phyloP scores from a whole-genome alignment of 2,113 vertebrate species.

The Solea senegalensis region DNA sequence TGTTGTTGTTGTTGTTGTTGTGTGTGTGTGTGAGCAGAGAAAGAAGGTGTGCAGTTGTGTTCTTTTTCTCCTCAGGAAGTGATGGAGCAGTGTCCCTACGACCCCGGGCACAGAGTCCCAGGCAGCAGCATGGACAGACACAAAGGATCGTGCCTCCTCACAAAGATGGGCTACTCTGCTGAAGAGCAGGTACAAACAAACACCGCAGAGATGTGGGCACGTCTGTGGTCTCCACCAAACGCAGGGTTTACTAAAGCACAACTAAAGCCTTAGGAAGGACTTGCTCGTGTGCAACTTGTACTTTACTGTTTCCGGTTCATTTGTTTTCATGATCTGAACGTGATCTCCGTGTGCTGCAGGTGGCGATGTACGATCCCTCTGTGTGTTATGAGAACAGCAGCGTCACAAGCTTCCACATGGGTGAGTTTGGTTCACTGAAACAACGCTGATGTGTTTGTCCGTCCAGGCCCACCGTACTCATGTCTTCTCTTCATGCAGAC shows the following conservation, averaged over 20 bases:
- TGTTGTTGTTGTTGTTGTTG: not conserved
- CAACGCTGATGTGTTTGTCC: too few species aligned
- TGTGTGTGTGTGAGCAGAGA: not conserved
- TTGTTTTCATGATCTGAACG: too few species aligned
- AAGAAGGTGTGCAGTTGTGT: not conserved
- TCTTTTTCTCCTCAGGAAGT: constrained; percentile 73
- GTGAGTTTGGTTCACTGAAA: constrained; percentile 77
- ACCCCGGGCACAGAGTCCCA: constrained; percentile 86
- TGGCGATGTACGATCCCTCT: constrained; percentile 83
- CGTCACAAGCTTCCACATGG: constrained; percentile 81
- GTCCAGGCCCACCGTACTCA: too few species aligned
- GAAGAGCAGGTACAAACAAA: constrained; percentile 84
- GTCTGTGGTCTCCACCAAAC: too few species aligned
- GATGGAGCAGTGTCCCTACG: constrained; percentile 85
- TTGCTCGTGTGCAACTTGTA: too few species aligned
- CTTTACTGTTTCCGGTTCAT: too few species aligned
- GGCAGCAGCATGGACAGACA: constrained; percentile 86
- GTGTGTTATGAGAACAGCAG: constrained; percentile 86
- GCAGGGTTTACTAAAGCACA: too few species aligned
- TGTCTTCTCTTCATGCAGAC: constrained; percentile 73
- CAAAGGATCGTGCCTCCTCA: constrained; percentile 82
- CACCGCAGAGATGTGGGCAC: too few species aligned
- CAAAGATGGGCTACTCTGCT: constrained; percentile 85
- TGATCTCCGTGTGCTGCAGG: constrained; percentile 67
- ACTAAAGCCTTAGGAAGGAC: too few species aligned